Conservation (phyloP, 1,140 invertebrate genomes). For the Caerostris darwini region DNA sequence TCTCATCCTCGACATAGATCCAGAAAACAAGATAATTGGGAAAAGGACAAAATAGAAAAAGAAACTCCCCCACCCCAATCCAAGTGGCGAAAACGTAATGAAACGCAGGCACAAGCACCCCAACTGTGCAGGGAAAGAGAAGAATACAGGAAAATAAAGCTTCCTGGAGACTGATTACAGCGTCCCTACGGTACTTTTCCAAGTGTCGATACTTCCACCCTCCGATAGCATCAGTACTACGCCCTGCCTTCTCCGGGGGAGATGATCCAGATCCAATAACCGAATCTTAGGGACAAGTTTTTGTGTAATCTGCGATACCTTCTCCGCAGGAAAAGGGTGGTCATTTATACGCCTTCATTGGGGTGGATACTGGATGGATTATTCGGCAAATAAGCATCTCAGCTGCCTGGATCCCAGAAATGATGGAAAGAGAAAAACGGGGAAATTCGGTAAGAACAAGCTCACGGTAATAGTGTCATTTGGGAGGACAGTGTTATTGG, state of each 20-base stretch:
- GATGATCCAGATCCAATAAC: conserved; percentile 43
- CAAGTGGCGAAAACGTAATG: neutral
- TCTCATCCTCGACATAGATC: neutral
- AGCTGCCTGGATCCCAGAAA: neutral
- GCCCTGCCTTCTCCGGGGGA: neutral
- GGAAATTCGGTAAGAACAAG: neutral
- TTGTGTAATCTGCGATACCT: conserved; percentile 7
- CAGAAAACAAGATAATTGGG: neutral
- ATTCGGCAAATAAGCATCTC: neutral
- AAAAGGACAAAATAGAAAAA: neutral
- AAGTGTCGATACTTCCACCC: conserved; percentile 7
- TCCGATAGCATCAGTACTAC: neutral
- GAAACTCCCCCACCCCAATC: neutral
- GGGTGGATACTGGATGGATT: neutral
- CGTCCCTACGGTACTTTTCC: conserved; percentile 31
- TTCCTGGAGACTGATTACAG: conserved; percentile 41
- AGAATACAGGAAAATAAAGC: neutral
- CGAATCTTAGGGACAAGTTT: neutral
- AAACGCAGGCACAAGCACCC: neutral
- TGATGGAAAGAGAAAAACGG: neutral
- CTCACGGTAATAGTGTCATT: neutral
- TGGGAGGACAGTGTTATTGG: too few relatives aligned
- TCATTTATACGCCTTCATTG: neutral
- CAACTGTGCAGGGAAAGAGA: neutral
- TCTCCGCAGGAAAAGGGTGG: neutral